A percentile compares a stretch with the other conserved stretches of the same genome.
phyloP scores from a whole-genome alignment of 2,113 vertebrate species.

The Trogon melanurus region DNA sequence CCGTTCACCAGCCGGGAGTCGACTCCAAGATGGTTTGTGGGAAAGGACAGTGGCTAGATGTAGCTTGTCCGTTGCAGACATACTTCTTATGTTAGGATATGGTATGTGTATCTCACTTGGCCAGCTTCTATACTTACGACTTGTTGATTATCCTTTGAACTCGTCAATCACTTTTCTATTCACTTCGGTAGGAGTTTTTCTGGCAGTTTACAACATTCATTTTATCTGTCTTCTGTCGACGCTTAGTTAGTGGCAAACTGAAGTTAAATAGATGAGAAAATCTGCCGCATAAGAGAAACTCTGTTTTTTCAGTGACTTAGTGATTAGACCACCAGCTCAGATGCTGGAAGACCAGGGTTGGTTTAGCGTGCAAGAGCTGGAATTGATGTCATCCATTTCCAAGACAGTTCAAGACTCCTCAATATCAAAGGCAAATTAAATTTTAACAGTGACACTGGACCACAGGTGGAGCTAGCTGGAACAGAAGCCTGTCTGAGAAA shows the following conservation, averaged over 20 bases:
- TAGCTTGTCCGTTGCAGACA: background rate
- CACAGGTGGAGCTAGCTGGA: background rate
- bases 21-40: background rate
- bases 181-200: background rate
- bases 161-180: background rate
- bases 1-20: fast-evolving
- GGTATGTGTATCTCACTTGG: background rate
- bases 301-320: background rate
- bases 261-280: background rate
- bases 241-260: background rate
- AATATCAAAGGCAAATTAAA: background rate
- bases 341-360: background rate
- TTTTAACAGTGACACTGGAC: background rate
- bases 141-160: background rate
- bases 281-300: background rate
- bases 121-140: background rate
- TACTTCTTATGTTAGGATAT: background rate
- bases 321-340: background rate
- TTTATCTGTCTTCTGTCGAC: background rate
- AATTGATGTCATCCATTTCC: background rate
- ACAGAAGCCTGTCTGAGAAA: background rate
- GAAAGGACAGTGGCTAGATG: fast-evolving
- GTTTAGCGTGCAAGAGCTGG: background rate
- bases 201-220: background rate
- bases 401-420: background rate